A percentile compares a stretch with the other conserved stretches of the same genome.
Evolutionary conservation across 2,888 invertebrate species (phyloP).

Genomic region (Orchesellides sinensis): DNA sequence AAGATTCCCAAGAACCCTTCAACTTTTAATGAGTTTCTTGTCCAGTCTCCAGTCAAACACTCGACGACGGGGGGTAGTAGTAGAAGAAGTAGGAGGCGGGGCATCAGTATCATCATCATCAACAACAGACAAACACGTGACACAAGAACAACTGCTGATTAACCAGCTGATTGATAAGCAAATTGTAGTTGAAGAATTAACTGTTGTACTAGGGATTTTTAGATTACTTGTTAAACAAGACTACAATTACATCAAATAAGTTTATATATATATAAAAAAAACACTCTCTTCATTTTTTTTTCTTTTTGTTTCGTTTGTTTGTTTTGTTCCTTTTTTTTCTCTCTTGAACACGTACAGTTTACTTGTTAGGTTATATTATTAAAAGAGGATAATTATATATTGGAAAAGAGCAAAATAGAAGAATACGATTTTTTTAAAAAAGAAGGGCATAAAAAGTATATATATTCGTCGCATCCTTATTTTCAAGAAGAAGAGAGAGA

Average conservation of each 20-base stretch:
- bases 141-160: background rate
- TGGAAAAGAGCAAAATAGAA: too few species aligned
- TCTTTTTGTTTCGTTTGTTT: conserved; percentile 4
- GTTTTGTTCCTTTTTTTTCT: background rate
- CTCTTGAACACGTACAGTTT: background rate
- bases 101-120: background rate
- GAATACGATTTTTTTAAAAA: background rate
- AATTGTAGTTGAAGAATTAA: too few species aligned
- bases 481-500: background rate
- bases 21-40: conserved; percentile 44
- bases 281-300: background rate
- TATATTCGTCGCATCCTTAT: background rate
- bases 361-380: too few species aligned
- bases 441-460: background rate
- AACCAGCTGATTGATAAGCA: too few species aligned
- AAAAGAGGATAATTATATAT: too few species aligned
- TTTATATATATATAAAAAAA: background rate
- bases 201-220: conserved; percentile 13
- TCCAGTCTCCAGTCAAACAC: conserved; percentile 9
- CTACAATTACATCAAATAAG: conserved; percentile 27
- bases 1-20: too few species aligned
- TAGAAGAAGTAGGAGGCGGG: background rate
- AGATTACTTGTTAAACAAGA: conserved; percentile 22
- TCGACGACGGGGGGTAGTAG: background rate
- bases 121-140: background rate